Conservation (phyloP, 2,888 invertebrate species). For the Glyphotaelius pellucidus region DNA sequence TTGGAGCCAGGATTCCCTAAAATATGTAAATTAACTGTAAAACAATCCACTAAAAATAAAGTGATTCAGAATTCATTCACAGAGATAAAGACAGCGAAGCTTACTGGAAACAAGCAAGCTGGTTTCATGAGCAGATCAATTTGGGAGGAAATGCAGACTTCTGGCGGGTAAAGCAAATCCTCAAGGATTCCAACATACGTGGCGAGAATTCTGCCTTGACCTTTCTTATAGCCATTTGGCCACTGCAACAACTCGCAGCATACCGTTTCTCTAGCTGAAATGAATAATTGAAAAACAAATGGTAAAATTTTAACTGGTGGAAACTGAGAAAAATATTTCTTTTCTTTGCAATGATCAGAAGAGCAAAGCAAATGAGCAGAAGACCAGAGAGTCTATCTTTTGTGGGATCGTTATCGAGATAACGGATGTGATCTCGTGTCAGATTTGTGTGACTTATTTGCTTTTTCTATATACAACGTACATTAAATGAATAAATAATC, state of each 20-base stretch:
- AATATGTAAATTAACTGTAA: constrained; percentile 51
- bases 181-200: constrained; percentile 81
- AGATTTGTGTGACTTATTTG: too few species aligned
- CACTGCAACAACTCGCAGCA: constrained; percentile 83
- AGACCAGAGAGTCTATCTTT: too few species aligned
- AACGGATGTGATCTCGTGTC: too few species aligned
- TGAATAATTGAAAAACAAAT: background rate
- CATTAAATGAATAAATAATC: too few species aligned
- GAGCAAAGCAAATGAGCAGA: too few species aligned
- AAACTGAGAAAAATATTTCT: background rate
- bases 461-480: too few species aligned
- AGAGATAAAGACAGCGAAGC: constrained; percentile 55
- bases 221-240: constrained; percentile 72
- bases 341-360: background rate
- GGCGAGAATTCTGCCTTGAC: constrained; percentile 77
- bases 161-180: constrained; percentile 81
- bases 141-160: constrained; percentile 78
- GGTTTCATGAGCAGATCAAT: constrained; percentile 84
- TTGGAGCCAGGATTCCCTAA: constrained; percentile 84
- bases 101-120: constrained; percentile 82
- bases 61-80: constrained; percentile 35
- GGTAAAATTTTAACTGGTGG: background rate
- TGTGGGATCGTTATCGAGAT: too few species aligned
- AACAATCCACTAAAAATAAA: constrained; percentile 37
- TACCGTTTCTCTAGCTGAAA: constrained; percentile 78